Base-by-base conservation (phyloP, 2,888 invertebrate species). In the Campoplex nolae region DNA sequence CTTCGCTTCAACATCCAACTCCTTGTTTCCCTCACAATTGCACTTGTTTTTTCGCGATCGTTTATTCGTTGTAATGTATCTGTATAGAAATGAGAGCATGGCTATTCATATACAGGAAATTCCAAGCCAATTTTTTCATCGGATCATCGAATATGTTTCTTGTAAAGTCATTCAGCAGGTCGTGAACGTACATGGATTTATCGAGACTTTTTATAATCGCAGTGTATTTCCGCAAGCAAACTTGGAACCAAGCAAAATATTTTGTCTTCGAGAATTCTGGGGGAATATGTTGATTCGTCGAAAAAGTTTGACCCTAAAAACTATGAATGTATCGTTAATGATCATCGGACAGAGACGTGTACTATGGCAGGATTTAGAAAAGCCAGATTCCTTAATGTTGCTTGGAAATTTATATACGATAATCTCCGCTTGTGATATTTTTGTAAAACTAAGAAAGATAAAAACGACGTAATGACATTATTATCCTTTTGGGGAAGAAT, bases 11-110 rank as follows among this genome's bases (percentile, higher is more conserved):
- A 16, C 62, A 56, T 48, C 85, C 18, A 76, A 81, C 82, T 81
- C 56, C 73, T 77, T 54, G 45, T 85, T 81, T 85, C 73, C 67
- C 82, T 73, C 68, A 70, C 75, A 62, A 75, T 80, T 58, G 80
- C 74, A 80, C 56, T 80, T 54, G 48, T 74, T 81, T 80, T 58
- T 80, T 71, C 23, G 38, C 58, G 7, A 28, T 75, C 42, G 56
- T 58, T 74, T 56, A 42, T 23, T 38, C 56, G 7, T 38, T 54
- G 1, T 8, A 45, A 48, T 32, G 32, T 71, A 71, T 28, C 23
- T 71, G 32, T 35, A 32, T 28, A 71, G 71, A 18, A 6, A 51
- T 16, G 45, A 48, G 32, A 28, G 32, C 13, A 51, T 71, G 28
- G 8, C 48, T 70, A 18, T n/a, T 2, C 13, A 32, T 48, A n/a